phyloP scores from a whole-genome alignment of 2,797 vertebrate species.

The Hydrolagus colliei region DNA sequence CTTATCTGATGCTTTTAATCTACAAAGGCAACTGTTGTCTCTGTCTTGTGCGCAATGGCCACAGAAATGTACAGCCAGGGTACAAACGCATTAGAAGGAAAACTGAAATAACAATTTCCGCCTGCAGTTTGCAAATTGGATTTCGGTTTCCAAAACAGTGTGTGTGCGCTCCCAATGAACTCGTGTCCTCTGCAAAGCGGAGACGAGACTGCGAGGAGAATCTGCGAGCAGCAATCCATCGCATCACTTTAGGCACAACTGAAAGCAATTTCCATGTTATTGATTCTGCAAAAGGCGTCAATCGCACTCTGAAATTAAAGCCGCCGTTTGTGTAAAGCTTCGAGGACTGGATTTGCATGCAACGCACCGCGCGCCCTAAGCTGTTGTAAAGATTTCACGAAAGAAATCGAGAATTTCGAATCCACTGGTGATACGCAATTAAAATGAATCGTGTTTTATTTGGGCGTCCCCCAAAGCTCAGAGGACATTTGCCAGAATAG shows the following conservation, averaged over 20 bases:
- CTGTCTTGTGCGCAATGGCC: neutral
- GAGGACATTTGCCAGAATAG: too few relatives aligned
- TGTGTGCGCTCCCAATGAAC: conserved; percentile 40
- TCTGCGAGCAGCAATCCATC: conserved; percentile 44
- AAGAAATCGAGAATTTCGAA: neutral
- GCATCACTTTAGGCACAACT: conserved; percentile 54
- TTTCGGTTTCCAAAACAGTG: neutral
- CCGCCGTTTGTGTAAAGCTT: conserved; percentile 38
- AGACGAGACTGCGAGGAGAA: conserved; percentile 34
- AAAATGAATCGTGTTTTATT: neutral
- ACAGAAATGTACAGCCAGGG: neutral
- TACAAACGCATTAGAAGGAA: neutral
- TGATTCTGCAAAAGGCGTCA: conserved; percentile 52
- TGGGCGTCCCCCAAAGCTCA: neutral
- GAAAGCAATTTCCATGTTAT: conserved; percentile 57
- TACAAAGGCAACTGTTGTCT: neutral
- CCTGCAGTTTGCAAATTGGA: conserved; percentile 8
- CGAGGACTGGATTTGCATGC: neutral
- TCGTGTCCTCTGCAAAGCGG: conserved; percentile 36
- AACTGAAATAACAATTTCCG: neutral
- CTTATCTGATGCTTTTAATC: neutral
- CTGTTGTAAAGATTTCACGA: neutral
- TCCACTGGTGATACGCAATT: neutral
- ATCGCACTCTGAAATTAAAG: conserved; percentile 54
- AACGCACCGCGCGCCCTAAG: neutral